Base-by-base conservation (phyloP, 2,888 invertebrate genomes). In the Thera britannica region DNA sequence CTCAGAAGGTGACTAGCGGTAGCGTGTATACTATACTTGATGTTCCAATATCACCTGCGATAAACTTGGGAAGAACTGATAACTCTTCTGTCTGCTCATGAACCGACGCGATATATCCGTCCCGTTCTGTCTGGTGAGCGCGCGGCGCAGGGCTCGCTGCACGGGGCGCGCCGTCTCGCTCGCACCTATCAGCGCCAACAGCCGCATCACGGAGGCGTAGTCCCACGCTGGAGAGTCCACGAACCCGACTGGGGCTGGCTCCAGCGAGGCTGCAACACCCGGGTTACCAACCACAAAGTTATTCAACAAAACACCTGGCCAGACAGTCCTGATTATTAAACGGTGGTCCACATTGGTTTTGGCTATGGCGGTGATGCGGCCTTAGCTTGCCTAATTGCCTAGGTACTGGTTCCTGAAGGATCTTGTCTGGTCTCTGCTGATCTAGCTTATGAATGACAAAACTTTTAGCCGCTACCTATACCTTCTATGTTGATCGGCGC, bases 201-300 rank as follows among this genome's bases (percentile, higher is more conserved):
- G 78, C 0, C 81, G 85, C 3, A 81, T 0, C 12, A 88, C 90
- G 0, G 89, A 82, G 0, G 77, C 70, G 34, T 72, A 77, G 68
- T 85, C 74, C 90, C 90, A 90, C 0, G 59, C 65, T 0, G 59
- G 8, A 0, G 87, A 81, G 76, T 90, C 90, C 5, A 70, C 71
- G 71, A 84, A 89, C 5, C 85, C 87, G 0, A 77, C 68, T 0
- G 87, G 84, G 0, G 77, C 76, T 0, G 54, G 72, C 23, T 74
- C 71, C 9, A 90, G 68, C 1, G 77, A 74, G 2, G 82, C 89
- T 89, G 63, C 41, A 23, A 23, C 23, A 23, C 23, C 23, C 23
- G 23, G 23, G 23, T 23, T 23, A 23, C 23, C 23, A 1, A 23
- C 23, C 23, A 23, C 23, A 23, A 23, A 23, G 23, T 23, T 23